A percentile compares a stretch with the other conserved stretches of the same genome.
Conservation (phyloP, 2,888 invertebrate genomes). For the Caprella mutica region DNA sequence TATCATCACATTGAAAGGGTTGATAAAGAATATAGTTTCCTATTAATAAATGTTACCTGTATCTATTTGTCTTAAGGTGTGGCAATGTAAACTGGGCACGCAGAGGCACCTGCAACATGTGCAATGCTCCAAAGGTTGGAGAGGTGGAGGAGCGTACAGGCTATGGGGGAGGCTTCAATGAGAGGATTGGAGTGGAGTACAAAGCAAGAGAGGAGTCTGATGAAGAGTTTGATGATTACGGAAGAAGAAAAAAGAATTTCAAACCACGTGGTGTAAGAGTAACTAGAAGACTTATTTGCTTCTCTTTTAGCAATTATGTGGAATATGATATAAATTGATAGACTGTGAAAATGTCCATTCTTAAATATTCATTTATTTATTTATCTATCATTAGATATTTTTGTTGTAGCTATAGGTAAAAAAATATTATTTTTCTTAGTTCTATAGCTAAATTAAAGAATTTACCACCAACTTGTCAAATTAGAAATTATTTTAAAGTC, state of each 20-base stretch:
- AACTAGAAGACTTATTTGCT: not conserved
- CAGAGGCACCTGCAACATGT: slow-evolving; percentile 91
- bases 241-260: slow-evolving; percentile 45
- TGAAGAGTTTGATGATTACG: slow-evolving; percentile 87
- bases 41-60: too few relatives aligned
- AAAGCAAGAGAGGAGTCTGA: slow-evolving; percentile 74
- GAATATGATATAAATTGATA: too few relatives aligned
- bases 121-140: slow-evolving; percentile 94
- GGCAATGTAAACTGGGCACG: slow-evolving; percentile 99
- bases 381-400: not conserved
- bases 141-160: slow-evolving; percentile 68
- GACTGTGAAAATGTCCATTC: too few relatives aligned
- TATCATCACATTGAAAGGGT: too few relatives aligned
- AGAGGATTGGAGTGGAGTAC: slow-evolving; percentile 90
- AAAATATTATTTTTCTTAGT: too few relatives aligned
- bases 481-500: too few relatives aligned
- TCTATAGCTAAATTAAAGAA: too few relatives aligned
- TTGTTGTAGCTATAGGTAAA: not conserved
- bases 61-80: too few relatives aligned
- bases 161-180: slow-evolving; percentile 62
- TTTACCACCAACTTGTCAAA: too few relatives aligned
- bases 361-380: not conserved
- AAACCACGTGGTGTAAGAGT: slow-evolving; percentile 35
- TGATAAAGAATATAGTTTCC: too few relatives aligned
- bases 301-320: not conserved